phyloP scores from a whole-genome alignment of 2,113 vertebrate species.

The Heptranchias perlo region DNA sequence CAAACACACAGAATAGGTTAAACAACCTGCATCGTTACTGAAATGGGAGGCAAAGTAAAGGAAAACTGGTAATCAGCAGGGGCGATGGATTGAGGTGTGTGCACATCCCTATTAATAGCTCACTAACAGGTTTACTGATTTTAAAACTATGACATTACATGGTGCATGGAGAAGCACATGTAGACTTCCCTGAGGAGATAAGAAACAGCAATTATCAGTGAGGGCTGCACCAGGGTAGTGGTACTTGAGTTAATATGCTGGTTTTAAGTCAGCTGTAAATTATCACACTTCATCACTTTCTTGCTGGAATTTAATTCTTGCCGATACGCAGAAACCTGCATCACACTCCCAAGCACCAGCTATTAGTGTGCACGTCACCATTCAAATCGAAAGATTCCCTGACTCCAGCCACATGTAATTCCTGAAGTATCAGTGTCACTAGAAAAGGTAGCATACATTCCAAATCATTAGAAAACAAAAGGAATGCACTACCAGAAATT shows the following conservation, averaged over 20 bases:
- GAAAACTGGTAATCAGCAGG: not conserved
- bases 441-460: not conserved
- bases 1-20: too few species aligned
- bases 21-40: not conserved
- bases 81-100: not conserved
- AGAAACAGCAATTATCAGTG: not conserved
- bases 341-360: not conserved
- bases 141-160: not conserved
- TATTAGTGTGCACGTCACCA: not conserved
- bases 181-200: not conserved
- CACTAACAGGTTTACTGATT: conserved; percentile 16
- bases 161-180: not conserved
- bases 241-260: not conserved
- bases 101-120: not conserved
- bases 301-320: not conserved
- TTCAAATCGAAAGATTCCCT: not conserved
- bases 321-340: not conserved
- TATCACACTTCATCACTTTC: not conserved
- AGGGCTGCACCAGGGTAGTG: not conserved
- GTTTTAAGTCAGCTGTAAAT: not conserved
- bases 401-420: not conserved
- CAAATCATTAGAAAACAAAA: not conserved
- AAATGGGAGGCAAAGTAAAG: not conserved
- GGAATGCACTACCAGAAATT: not conserved
- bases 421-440: not conserved